Evolutionary conservation across 2,113 vertebrate genomes (phyloP).

Genomic region (Forbesichthys papilliferus): DNA sequence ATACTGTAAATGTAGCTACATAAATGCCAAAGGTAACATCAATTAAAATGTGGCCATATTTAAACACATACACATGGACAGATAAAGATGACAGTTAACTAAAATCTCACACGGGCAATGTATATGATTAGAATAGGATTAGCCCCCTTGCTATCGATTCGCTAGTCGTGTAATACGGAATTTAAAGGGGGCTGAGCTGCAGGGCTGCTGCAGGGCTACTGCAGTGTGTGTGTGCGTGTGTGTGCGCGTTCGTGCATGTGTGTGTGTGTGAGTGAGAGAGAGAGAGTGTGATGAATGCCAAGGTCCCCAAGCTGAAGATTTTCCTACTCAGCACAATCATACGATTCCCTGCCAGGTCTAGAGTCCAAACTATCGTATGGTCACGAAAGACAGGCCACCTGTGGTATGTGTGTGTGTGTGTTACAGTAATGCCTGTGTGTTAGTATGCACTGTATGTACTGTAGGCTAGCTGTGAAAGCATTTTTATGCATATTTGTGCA

Average conservation of each 20-base stretch:
- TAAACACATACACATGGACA: not conserved
- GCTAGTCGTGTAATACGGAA: constrained; percentile 66
- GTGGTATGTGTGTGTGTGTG: not conserved
- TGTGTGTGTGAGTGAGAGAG: not conserved
- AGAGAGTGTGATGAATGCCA: constrained; percentile 45
- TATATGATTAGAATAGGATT: constrained; percentile 71
- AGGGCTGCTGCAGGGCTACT: constrained; percentile 47
- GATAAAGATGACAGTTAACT: constrained; percentile 37
- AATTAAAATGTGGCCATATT: not conserved
- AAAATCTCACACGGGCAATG: constrained; percentile 54
- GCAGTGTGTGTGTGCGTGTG: constrained; percentile 13
- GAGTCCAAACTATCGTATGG: constrained; percentile 18
- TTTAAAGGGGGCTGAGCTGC: constrained; percentile 60
- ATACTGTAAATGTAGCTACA: not conserved
- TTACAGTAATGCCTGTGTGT: not conserved
- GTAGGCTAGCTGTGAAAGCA: not conserved
- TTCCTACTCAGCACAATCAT: constrained; percentile 61
- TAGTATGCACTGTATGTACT: not conserved
- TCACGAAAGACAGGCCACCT: constrained; percentile 32
- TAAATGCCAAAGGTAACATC: not conserved
- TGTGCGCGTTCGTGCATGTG: constrained; percentile 24
- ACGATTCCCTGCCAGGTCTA: constrained; percentile 26
- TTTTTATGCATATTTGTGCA: not conserved
- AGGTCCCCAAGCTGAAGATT: constrained; percentile 56
- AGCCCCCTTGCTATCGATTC: constrained; percentile 68